Conservation (phyloP, 2,797 vertebrate genomes). For the Natrix natrix region DNA sequence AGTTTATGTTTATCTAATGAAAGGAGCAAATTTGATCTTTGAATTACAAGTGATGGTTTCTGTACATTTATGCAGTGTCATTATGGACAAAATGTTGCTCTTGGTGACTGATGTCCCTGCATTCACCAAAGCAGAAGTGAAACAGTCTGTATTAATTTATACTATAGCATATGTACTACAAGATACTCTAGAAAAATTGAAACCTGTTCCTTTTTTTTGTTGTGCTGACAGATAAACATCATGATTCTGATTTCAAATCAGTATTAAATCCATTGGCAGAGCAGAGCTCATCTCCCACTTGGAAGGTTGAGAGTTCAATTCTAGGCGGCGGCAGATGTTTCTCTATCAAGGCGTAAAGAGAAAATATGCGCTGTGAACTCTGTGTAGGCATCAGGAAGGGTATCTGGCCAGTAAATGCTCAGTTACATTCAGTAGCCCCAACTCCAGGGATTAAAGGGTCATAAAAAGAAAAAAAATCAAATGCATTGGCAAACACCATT, state of each 20-base stretch:
- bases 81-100: background rate
- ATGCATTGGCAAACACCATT: background rate
- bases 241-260: background rate
- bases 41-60: constrained; percentile 7
- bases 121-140: constrained; percentile 14
- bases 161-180: background rate
- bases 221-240: background rate
- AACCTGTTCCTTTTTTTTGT: too few relatives aligned
- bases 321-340: background rate
- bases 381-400: background rate
- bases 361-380: background rate
- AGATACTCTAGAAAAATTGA: background rate
- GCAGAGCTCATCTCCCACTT: background rate
- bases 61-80: accelerated
- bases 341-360: background rate
- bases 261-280: background rate
- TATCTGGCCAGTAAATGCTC: background rate
- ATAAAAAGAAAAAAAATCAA: background rate
- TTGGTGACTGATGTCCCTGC: background rate
- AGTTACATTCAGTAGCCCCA: background rate
- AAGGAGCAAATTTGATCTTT: constrained; percentile 1
- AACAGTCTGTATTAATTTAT: background rate
- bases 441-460: background rate
- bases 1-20: constrained; percentile 3
- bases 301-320: background rate